Conservation (phyloP, 1,140 invertebrate species). For the Colletes gigas region DNA sequence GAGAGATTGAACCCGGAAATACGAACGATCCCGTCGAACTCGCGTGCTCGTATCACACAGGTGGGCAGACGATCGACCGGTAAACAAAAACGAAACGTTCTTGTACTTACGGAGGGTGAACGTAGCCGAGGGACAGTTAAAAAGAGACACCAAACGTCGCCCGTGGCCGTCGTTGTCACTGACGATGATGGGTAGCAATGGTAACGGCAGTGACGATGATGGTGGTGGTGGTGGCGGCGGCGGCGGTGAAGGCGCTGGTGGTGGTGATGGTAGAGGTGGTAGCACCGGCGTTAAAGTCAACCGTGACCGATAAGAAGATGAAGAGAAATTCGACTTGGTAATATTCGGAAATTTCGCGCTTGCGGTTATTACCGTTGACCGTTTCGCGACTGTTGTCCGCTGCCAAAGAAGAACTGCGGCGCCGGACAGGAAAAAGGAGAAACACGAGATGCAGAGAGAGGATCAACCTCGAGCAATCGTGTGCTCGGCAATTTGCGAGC, state of each 20-base stretch:
- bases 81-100: constrained; percentile 27
- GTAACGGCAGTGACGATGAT: not conserved
- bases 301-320: constrained; percentile 18
- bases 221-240: not conserved
- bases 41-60: constrained; percentile 28
- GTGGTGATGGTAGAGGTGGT: constrained; percentile 5
- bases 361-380: not conserved
- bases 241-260: not conserved
- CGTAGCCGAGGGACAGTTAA: constrained; percentile 37
- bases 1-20: constrained; percentile 35
- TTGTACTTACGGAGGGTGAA: constrained; percentile 48
- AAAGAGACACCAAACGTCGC: constrained; percentile 39
- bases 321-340: not conserved
- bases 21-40: constrained; percentile 11
- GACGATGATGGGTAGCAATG: constrained; percentile 1
- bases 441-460: constrained; percentile 20
- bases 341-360: not conserved
- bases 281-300: constrained; percentile 10
- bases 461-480: not conserved
- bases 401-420: not conserved
- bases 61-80: constrained; percentile 16
- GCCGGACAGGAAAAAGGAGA: constrained; percentile 13
- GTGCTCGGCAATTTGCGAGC: not conserved
- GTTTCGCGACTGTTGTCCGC: not conserved
- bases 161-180: constrained; percentile 17